Evolutionary conservation across 2,888 invertebrate genomes (phyloP), one percentile per base, ranked within the genome.

Genomic region (Catocala fraxini): DNA sequence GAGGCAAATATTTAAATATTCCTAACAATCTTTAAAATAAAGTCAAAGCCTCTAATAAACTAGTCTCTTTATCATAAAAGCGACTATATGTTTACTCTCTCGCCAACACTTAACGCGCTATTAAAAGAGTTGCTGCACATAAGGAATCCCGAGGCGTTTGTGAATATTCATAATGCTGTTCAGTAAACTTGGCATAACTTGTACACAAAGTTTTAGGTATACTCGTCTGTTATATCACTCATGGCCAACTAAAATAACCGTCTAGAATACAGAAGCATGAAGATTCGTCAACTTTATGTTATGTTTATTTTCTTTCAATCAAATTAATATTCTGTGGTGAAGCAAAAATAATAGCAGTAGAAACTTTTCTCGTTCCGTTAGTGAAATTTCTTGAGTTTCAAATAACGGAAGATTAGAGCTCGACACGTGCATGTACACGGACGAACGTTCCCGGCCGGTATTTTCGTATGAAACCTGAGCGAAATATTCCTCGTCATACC

Each of bases 91-190:
- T 57, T 58, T 68, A 66, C 56, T 67, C 63, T 70, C 72, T 76
- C 66, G 71, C 71, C 70, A 69, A 75, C 82, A 81, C 80, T 83
- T 84, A 85, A 81, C 79, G 83, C 77, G 81, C 84, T 84, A 85
- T 84, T 86, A 83, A 80, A 86, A 83, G 77, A 86, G 81, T 85
- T 81, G 78, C 73, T 76, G 75, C 84, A 83, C 83, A 85, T 85
- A 80, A 83, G 81, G 80, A 86, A 83, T 85, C 83, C 81, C 80
- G 70, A 71, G 81, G 83, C 84, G 85, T 85, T 83, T 84, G 77
- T 90, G 89, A 90, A 90, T 91, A 91, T 91, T 89, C 89, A 90
- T 89, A 84, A 82, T 80, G 81, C 75, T 77, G 77, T 84, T 85
- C 81, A 76, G 65, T 63, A 79, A 86, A 84, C 84, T 87, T 82